Conservation (phyloP, 2,797 vertebrate genomes). For the Muraenolepis orangiensis region DNA sequence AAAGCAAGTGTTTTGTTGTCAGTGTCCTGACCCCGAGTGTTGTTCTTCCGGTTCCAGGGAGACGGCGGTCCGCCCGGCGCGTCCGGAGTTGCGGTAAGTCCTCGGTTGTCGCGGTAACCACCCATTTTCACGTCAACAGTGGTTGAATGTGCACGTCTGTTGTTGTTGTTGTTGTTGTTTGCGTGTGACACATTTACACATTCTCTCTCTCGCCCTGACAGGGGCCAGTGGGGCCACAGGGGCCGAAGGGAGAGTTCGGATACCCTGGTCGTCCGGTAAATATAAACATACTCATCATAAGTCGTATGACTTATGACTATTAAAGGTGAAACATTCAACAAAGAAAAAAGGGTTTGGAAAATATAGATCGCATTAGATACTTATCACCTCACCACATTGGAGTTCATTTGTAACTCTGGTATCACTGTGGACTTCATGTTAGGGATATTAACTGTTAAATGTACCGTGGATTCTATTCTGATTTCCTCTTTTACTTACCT, state of each 20-base stretch:
- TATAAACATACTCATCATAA: not conserved
- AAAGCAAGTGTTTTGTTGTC: not conserved
- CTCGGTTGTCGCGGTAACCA: not conserved
- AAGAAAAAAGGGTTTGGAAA: not conserved
- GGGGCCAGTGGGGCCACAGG: constrained; percentile 84
- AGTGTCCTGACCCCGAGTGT: not conserved
- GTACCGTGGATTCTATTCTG: not conserved
- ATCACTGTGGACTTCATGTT: not conserved
- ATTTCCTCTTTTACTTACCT: not conserved
- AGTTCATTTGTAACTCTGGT: not conserved
- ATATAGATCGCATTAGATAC: too few species aligned
- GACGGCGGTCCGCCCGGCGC: constrained; percentile 76
- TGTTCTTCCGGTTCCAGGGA: constrained; percentile 67
- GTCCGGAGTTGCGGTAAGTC: constrained; percentile 63
- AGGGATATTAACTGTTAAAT: not conserved
- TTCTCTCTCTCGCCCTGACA: constrained; percentile 46
- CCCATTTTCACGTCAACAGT: not conserved
- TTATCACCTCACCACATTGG: not conserved
- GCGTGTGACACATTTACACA: not conserved
- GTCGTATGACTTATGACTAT: not conserved
- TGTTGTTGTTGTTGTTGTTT: too few species aligned
- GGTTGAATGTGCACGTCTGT: not conserved
- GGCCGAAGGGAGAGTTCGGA: constrained; percentile 91
- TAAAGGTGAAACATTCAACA: not conserved
- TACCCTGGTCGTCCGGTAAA: constrained; percentile 89